These are phyloP conservation scores for Spisula solida DNA, from an alignment of 2,888 invertebrate genomes.

Conservation along the genomic window DNA sequence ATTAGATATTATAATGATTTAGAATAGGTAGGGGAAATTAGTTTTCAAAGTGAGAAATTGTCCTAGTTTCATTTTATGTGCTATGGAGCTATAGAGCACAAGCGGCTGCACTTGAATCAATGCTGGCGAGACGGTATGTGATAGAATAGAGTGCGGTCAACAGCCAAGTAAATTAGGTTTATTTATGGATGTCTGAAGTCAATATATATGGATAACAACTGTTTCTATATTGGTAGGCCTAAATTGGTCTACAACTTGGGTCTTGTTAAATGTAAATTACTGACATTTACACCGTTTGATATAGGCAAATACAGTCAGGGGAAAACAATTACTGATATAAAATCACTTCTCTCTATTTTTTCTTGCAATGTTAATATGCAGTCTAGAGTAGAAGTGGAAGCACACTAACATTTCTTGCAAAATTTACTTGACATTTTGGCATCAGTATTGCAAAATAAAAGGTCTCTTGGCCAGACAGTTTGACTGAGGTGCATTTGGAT, in stretches of 20 bases:
- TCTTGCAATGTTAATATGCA: constrained; percentile 12
- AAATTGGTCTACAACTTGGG: constrained; percentile 24
- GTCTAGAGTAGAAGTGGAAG: background rate
- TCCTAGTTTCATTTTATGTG: constrained; percentile 8
- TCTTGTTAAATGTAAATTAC: constrained; percentile 23
- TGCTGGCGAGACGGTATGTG: constrained; percentile 20
- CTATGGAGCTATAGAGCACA: background rate
- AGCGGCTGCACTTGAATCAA: constrained; percentile 18
- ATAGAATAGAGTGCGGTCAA: constrained; percentile 36
- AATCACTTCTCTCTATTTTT: background rate
- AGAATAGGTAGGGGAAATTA: constrained; percentile 44
- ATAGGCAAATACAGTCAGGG: background rate
- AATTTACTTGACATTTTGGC: constrained; percentile 27
- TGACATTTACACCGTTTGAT: constrained; percentile 34
- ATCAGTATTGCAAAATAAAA: constrained; percentile 12
- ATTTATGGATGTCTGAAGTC: constrained; percentile 46
- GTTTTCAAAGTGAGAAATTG: constrained; percentile 42
- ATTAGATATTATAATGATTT: constrained; percentile 52
- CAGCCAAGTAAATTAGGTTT: constrained; percentile 38
- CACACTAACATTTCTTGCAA: background rate
- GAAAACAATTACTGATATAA: constrained; percentile 12
- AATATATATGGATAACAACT: constrained; percentile 47
- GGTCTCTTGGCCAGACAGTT: constrained; percentile 30
- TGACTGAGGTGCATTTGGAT: constrained; percentile 11
- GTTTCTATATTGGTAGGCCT: constrained; percentile 42